Evolutionary conservation across 92 coral and sea anemone species (phyloP).

Genomic region (Epizoanthus scotinus): DNA sequence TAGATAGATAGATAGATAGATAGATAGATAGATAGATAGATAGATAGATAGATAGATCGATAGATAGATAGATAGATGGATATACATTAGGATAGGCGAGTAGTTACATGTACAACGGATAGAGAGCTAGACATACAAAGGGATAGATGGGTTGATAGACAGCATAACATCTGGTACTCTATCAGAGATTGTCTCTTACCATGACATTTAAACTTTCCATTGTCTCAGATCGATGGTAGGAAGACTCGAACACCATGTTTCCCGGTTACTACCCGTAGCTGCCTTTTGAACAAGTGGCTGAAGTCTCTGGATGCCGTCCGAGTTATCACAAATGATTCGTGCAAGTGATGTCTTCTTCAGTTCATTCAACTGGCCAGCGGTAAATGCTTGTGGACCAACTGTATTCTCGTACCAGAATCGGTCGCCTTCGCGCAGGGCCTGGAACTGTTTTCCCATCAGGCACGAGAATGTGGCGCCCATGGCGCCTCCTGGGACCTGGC

Average conservation of each 20-base stretch:
- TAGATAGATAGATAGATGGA: too few species aligned
- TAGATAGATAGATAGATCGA: too few species aligned
- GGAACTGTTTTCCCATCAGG: conserved; percentile 32
- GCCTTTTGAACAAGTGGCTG: conserved; percentile 18
- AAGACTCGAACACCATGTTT: background rate
- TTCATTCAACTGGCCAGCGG: conserved; percentile 11
- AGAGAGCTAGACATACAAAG: too few species aligned
- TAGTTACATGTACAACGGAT: too few species aligned
- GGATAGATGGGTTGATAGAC: too few species aligned
- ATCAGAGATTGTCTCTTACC: conserved; percentile 1
- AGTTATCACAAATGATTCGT: conserved; percentile 25
- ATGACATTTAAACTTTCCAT: background rate
- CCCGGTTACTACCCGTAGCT: background rate
- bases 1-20: too few species aligned
- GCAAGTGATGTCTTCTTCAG: conserved; percentile 6
- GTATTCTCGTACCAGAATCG: conserved; percentile 37
- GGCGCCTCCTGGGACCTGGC: conserved; percentile 2
- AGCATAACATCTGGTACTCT: too few species aligned
- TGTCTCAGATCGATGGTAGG: conserved; percentile 17
- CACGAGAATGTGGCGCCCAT: conserved; percentile 37
- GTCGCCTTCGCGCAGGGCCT: conserved; percentile 38
- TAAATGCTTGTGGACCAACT: conserved; percentile 15
- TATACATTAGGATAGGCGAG: too few species aligned
- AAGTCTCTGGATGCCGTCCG: conserved; percentile 5
- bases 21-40: too few species aligned